These are phyloP conservation scores for Valencia hispanica DNA, from an alignment of 2,797 vertebrate genomes.

Conservation along the genomic window DNA sequence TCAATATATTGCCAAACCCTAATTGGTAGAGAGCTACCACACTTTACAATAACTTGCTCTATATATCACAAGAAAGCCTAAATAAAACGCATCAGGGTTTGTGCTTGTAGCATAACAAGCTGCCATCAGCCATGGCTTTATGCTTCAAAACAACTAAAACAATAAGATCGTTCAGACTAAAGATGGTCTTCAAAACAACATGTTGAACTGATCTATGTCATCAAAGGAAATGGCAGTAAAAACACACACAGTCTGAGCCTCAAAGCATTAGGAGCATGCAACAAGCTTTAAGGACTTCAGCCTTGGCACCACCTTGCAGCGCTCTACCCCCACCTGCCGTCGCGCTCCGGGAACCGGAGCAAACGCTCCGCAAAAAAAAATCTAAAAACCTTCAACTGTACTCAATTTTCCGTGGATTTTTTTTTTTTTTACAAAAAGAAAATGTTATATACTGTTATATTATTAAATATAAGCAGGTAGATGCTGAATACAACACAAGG, in stretches of 20 bases:
- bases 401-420: neutral
- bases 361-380: constrained; percentile 33
- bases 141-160: too few species aligned
- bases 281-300: constrained; percentile 39
- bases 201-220: neutral
- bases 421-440: too few species aligned
- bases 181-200: neutral
- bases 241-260: neutral
- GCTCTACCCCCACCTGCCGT: constrained; percentile 85
- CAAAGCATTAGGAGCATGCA: constrained; percentile 14
- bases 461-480: neutral
- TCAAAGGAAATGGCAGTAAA: constrained; percentile 10
- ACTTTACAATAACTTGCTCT: neutral
- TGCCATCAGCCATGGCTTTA: too few species aligned
- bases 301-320: constrained; percentile 67
- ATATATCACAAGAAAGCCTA: neutral
- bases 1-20: too few species aligned
- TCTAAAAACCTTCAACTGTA: constrained; percentile 22
- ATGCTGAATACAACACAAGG: too few species aligned
- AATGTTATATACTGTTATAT: too few species aligned
- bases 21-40: neutral
- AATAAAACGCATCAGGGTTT: neutral
- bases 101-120: neutral
- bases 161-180: too few species aligned
- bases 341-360: constrained; percentile 55